Evolutionary conservation across 2,113 vertebrate genomes (phyloP).

Genomic region (Donacobius atricapilla): DNA sequence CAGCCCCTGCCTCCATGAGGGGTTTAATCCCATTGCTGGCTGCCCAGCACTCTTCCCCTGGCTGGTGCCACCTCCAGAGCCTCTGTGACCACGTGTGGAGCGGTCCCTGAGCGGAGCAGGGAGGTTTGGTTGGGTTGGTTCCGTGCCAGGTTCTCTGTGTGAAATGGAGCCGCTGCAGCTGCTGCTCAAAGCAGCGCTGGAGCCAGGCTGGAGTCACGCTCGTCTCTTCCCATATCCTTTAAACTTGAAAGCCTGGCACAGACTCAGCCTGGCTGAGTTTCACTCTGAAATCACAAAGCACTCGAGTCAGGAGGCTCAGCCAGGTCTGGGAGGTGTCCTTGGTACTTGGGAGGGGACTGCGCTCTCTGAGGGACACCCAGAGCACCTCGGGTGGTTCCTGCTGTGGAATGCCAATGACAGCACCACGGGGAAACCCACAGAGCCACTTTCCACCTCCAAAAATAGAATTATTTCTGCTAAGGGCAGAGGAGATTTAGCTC

Average conservation of each 20-base stretch:
- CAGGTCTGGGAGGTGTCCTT: neutral
- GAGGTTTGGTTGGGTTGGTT: neutral
- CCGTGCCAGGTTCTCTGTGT: neutral
- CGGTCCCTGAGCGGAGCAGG: neutral
- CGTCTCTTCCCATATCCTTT: neutral
- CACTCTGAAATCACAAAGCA: rapidly evolving
- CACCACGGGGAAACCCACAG: too few species aligned
- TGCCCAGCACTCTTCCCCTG: neutral
- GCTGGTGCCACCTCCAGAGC: neutral
- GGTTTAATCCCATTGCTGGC: neutral
- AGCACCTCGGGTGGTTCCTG: neutral
- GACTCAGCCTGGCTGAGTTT: neutral
- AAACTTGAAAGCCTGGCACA: neutral
- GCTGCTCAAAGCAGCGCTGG: rapidly evolving
- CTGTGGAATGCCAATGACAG: neutral
- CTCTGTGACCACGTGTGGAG: neutral
- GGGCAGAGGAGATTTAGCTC: neutral
- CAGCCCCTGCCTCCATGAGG: neutral
- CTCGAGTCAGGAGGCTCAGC: neutral
- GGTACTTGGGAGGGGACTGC: neutral
- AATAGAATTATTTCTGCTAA: neutral
- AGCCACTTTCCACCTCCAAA: neutral
- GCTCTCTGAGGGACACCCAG: neutral
- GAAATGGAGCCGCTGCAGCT: neutral
- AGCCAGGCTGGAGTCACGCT: neutral